Percentiles rank a stretch among this genome's conserved stretches.
phyloP scores from a whole-genome alignment of 2,113 vertebrate genomes.

The Trogon melanurus region DNA sequence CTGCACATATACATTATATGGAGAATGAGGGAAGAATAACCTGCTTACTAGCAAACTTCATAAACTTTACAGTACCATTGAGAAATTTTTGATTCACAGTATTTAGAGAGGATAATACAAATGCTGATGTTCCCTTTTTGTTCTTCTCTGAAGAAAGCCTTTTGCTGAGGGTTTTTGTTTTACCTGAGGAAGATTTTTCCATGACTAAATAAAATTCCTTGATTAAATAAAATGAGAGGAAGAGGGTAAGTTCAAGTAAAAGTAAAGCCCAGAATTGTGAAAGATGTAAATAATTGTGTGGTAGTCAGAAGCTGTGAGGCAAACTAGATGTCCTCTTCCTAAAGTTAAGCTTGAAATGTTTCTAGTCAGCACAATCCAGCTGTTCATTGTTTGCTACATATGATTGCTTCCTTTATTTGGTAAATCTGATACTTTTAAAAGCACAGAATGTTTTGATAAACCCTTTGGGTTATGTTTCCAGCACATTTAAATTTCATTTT shows the following conservation, averaged over 20 bases:
- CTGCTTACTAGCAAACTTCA: not conserved
- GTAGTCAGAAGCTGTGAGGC: not conserved
- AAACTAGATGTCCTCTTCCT: not conserved
- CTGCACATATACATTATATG: not conserved
- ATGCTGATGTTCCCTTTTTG: not conserved
- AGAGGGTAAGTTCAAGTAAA: not conserved
- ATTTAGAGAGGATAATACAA: not conserved
- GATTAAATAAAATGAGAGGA: not conserved
- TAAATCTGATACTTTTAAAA: not conserved
- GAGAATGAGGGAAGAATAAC: not conserved
- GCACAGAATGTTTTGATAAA: slow-evolving; percentile 2
- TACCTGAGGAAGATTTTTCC: not conserved
- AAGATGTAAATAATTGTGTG: not conserved
- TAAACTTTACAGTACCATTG: not conserved
- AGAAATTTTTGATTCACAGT: not conserved
- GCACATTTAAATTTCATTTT: not conserved
- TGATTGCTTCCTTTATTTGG: not conserved
- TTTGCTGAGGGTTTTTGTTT: not conserved
- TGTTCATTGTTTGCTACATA: not conserved
- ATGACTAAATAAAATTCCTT: not conserved
- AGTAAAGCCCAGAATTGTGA: not conserved
- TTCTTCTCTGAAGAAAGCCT: not conserved
- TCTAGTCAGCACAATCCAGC: not conserved
- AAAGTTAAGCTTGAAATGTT: not conserved
- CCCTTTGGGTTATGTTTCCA: not conserved